Conservation (phyloP, 2,113 vertebrate species). For the human (Homo sapiens) region GRCh38 chr11:125129001-125129500, state of each 20-base stretch:
- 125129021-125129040: background rate
- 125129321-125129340: background rate
- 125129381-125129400: background rate
- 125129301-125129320: background rate
- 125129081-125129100: background rate
- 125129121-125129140: background rate
- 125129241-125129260: background rate
- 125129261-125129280: background rate
- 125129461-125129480: accelerated
- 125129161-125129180: accelerated
- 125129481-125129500: background rate
- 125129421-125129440: accelerated
- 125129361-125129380: background rate
- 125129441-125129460: background rate
- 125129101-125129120: background rate
- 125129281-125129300: background rate
- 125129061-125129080: background rate
- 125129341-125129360: background rate
- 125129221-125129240: accelerated
- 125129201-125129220: background rate
- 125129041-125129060: background rate
- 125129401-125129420: no score
- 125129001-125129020: background rate
- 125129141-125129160: background rate
- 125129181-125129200: background rate